phyloP scores from a whole-genome alignment of 2,113 vertebrate species.

The Pampusana beccarii region DNA sequence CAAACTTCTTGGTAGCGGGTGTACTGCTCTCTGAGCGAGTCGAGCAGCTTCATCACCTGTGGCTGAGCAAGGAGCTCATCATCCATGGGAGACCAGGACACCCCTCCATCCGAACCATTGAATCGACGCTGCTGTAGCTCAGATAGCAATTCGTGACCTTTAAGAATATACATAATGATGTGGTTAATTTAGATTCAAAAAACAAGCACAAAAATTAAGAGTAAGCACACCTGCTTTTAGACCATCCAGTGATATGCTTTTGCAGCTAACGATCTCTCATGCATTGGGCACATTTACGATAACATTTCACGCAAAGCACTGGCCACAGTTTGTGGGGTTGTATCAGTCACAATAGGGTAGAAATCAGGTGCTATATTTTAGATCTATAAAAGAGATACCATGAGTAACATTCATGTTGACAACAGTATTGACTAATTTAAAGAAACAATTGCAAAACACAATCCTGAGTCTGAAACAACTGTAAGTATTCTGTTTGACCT shows the following conservation, averaged over 20 bases:
- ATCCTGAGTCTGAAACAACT: neutral
- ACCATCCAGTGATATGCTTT: neutral
- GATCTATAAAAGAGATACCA: neutral
- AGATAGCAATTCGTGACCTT: constrained; percentile 95
- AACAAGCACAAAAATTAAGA: neutral
- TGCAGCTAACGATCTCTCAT: neutral
- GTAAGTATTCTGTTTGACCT: neutral
- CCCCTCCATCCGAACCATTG: constrained; percentile 91
- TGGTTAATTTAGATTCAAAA: neutral
- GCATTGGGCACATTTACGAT: neutral
- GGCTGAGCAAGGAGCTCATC: constrained; percentile 97
- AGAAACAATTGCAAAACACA: neutral
- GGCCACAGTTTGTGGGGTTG: neutral
- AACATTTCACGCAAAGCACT: neutral
- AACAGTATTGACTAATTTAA: neutral
- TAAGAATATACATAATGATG: neutral
- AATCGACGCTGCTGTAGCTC: constrained; percentile 97
- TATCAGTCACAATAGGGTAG: neutral
- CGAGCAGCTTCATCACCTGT: constrained; percentile 96
- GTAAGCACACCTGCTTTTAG: neutral
- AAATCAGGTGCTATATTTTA: neutral
- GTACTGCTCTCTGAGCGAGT: constrained; percentile 94
- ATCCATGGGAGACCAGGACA: constrained; percentile 97
- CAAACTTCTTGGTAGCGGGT: constrained; percentile 96
- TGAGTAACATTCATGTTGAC: neutral